Percentiles rank a stretch among this genome's conserved stretches.
These are phyloP conservation scores for Ariopsis seemanni DNA, from an alignment of 2,113 vertebrate genomes.

Conservation along the genomic window DNA sequence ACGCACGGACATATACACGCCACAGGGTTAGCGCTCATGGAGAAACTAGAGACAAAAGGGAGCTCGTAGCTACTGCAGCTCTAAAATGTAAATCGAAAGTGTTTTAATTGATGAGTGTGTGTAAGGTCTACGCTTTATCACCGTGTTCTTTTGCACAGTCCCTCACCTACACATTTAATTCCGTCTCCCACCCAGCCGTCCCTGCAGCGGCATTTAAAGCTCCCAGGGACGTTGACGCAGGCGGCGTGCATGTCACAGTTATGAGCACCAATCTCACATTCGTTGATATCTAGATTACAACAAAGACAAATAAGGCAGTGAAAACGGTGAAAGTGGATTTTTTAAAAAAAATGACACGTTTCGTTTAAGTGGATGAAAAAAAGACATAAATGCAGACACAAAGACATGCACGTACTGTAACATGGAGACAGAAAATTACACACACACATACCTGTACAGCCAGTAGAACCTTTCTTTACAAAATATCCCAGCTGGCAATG, in stretches of 20 bases:
- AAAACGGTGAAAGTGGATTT: not conserved
- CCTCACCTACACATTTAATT: conserved; percentile 87
- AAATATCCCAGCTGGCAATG: conserved; percentile 88
- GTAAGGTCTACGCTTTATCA: not conserved
- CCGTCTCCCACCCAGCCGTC: conserved; percentile 89
- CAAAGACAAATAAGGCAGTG: not conserved
- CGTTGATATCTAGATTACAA: conserved; percentile 81
- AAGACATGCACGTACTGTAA: not conserved
- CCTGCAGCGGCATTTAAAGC: conserved; percentile 90
- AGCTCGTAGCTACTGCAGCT: not conserved
- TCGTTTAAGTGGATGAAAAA: not conserved
- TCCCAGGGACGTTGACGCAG: conserved; percentile 88
- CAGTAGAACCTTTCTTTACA: conserved; percentile 85
- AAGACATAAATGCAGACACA: not conserved
- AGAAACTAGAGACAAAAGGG: not conserved
- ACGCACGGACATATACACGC: not conserved
- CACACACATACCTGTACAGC: conserved; percentile 82
- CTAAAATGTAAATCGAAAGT: not conserved
- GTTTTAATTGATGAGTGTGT: not conserved
- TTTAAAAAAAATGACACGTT: not conserved
- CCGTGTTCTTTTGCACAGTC: no score
- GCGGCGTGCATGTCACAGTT: conserved; percentile 88
- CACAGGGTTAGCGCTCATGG: not conserved
- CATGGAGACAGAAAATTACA: not conserved
- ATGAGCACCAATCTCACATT: conserved; percentile 88